Evolutionary conservation across 2,113 vertebrate genomes (phyloP).

Genomic region (Clinocottus analis): DNA sequence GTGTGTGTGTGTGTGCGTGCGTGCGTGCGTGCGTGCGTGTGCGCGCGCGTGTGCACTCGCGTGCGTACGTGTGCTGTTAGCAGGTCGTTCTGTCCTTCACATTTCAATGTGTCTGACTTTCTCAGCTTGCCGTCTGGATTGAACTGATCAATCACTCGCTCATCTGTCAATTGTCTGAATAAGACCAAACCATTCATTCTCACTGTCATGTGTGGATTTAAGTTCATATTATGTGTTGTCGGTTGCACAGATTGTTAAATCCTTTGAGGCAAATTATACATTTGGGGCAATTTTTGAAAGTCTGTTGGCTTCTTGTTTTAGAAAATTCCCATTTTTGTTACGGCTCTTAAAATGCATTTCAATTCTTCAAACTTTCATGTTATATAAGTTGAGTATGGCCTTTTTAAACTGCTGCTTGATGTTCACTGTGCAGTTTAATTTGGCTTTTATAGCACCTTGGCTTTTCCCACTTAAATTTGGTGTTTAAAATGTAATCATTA

Average conservation of each 20-base stretch:
- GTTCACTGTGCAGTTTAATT: not conserved
- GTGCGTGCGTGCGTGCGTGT: slow-evolving; percentile 48
- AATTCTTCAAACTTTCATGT: too few species aligned
- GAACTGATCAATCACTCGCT: not conserved
- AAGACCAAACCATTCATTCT: too few species aligned
- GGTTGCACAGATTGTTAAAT: not conserved
- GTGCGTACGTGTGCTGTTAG: slow-evolving; percentile 20
- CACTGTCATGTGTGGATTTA: too few species aligned
- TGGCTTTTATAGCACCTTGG: not conserved
- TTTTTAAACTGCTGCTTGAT: not conserved
- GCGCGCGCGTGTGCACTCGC: slow-evolving; percentile 37
- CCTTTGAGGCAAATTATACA: not conserved
- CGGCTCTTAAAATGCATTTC: not conserved
- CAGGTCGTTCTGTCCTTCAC: slow-evolving; percentile 18
- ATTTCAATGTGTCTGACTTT: not conserved
- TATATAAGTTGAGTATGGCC: not conserved
- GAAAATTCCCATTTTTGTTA: not conserved
- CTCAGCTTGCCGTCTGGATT: not conserved
- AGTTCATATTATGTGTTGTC: not conserved
- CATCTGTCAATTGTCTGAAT: too few species aligned
- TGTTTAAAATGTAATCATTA: not conserved
- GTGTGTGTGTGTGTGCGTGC: slow-evolving; percentile 27
- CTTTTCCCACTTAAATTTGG: not conserved
- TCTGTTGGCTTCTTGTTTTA: not conserved
- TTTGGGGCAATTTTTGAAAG: not conserved